A percentile compares a stretch with the other conserved stretches of the same genome.
Conservation (phyloP, 1,140 invertebrate genomes). For the Calycopis cecrops region DNA sequence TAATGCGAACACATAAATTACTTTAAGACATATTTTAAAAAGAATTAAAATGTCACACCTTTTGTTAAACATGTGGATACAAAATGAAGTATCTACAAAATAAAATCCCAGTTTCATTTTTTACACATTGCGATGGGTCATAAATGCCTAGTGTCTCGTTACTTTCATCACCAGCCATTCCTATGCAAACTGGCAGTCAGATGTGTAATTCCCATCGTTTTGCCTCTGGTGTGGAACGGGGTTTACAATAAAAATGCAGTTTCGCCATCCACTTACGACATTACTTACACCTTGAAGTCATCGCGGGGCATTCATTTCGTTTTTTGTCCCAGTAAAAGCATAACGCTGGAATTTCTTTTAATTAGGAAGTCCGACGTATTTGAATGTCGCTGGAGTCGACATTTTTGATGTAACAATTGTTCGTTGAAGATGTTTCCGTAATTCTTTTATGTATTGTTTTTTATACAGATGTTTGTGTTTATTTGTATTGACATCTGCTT, state of each 20-base stretch:
- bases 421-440: constrained; percentile 8
- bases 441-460: too few relatives aligned
- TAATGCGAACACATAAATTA: too few relatives aligned
- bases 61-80: too few relatives aligned
- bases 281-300: constrained; percentile 57
- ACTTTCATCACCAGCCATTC: constrained; percentile 25
- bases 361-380: constrained; percentile 52
- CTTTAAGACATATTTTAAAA: too few relatives aligned
- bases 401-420: constrained; percentile 23
- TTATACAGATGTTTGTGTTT: too few relatives aligned
- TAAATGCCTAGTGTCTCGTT: constrained; percentile 35
- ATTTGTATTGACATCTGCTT: too few relatives aligned
- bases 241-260: constrained; percentile 54
- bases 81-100: too few relatives aligned
- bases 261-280: constrained; percentile 52
- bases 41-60: too few relatives aligned
- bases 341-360: constrained; percentile 61
- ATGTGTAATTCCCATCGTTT: constrained; percentile 49
- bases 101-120: too few relatives aligned
- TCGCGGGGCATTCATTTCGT: constrained; percentile 45
- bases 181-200: constrained; percentile 32
- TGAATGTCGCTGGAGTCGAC: constrained; percentile 34
- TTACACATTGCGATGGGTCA: constrained; percentile 18
- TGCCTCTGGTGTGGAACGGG: constrained; percentile 42
- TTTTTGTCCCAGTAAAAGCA: constrained; percentile 50